Percentiles rank a stretch among this genome's conserved stretches.
Conservation (phyloP, 2,113 vertebrate genomes). For the Lamprologus speciosus region DNA sequence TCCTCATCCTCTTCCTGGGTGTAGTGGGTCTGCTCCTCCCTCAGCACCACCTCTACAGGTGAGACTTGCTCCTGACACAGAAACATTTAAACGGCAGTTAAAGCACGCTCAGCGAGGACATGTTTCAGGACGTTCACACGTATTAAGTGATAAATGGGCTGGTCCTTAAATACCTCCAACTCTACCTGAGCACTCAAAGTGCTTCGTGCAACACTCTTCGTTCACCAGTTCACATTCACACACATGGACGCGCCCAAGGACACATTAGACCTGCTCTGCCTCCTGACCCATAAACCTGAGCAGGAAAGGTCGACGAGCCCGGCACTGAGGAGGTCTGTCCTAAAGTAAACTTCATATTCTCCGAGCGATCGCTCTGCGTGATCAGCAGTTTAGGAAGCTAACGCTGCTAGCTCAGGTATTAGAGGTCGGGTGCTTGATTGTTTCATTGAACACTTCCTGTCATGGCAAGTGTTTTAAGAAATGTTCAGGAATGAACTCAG, state of each 20-base stretch:
- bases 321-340: neutral
- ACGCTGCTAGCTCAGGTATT: neutral
- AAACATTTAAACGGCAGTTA: neutral
- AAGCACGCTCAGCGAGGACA: neutral
- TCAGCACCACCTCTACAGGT: slow-evolving; percentile 31
- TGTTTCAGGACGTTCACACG: neutral
- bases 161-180: neutral
- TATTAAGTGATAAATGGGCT: neutral
- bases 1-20: neutral
- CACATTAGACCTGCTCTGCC: neutral
- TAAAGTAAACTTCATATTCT: neutral
- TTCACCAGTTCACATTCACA: neutral
- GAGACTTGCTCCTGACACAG: neutral
- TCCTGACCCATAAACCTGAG: neutral
- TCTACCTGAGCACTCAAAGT: neutral
- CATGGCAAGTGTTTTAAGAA: neutral
- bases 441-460: neutral
- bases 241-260: neutral
- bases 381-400: neutral
- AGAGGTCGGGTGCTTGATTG: neutral
- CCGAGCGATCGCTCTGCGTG: neutral
- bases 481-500: neutral
- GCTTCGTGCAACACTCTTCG: neutral
- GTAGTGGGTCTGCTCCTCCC: neutral
- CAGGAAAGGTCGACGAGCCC: neutral